phyloP scores from a whole-genome alignment of 2,888 invertebrate species.

The Melangyna quadrimaculata region DNA sequence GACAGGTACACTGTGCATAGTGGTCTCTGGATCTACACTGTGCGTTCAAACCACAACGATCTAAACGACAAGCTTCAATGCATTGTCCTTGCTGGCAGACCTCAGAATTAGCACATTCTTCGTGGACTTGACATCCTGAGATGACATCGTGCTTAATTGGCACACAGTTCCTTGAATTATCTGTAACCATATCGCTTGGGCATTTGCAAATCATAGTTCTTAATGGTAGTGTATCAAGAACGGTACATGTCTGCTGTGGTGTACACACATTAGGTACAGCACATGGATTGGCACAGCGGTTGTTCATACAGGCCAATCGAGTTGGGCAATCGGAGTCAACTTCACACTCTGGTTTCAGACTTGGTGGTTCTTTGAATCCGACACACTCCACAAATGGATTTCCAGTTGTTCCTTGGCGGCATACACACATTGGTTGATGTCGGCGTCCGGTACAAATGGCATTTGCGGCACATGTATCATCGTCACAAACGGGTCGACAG shows the following conservation, averaged over 20 bases:
- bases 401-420: constrained; percentile 88
- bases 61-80: constrained; percentile 89
- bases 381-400: constrained; percentile 89
- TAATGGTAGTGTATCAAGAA: constrained; percentile 89
- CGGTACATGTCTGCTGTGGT: constrained; percentile 89
- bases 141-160: constrained; percentile 82
- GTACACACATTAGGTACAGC: constrained; percentile 87
- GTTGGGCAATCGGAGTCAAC: constrained; percentile 90
- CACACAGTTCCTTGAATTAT: constrained; percentile 88
- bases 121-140: constrained; percentile 86
- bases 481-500: constrained; percentile 91
- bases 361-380: constrained; percentile 81
- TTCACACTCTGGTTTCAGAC: constrained; percentile 84
- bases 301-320: constrained; percentile 89
- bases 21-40: constrained; percentile 89
- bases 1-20: constrained; percentile 89
- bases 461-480: constrained; percentile 89
- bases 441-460: constrained; percentile 88
- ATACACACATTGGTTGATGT: constrained; percentile 90
- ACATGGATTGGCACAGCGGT: constrained; percentile 90
- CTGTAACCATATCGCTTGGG: constrained; percentile 89
- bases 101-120: constrained; percentile 88
- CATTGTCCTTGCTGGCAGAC: constrained; percentile 90
- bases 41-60: constrained; percentile 91
- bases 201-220: constrained; percentile 94